phyloP scores from a whole-genome alignment of 2,888 invertebrate genomes.

The Esperia sulphurella region DNA sequence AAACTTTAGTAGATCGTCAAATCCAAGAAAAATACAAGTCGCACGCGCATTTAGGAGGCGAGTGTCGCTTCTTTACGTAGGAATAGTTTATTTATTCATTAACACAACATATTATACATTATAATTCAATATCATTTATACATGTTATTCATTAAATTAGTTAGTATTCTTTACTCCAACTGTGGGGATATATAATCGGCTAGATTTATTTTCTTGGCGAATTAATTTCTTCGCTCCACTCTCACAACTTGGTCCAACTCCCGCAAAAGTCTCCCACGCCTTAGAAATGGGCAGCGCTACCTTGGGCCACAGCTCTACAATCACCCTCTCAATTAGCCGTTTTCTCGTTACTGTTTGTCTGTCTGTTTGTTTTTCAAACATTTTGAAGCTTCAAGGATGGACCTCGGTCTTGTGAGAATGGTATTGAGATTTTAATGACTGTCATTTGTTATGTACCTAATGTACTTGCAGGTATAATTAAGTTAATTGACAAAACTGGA shows the following conservation, averaged over 20 bases:
- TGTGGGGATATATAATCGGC: too few species aligned
- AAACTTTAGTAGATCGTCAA: too few species aligned
- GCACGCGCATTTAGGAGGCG: too few species aligned
- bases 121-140: too few species aligned
- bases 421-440: slow-evolving; percentile 1
- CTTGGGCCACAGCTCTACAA: slow-evolving; percentile 1
- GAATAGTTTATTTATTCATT: too few species aligned
- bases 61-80: too few species aligned
- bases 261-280: slow-evolving; percentile 7
- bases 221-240: neutral
- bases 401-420: neutral
- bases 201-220: neutral
- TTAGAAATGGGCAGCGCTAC: slow-evolving; percentile 7
- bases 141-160: too few species aligned
- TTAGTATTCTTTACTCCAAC: too few species aligned
- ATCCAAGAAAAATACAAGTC: too few species aligned
- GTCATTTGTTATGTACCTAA: neutral
- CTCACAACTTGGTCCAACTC: neutral
- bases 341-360: neutral
- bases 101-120: too few species aligned
- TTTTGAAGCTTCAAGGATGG: neutral
- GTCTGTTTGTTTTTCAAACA: slow-evolving; percentile 5
- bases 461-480: too few species aligned
- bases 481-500: too few species aligned
- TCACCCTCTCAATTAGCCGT: neutral